phyloP scores from a whole-genome alignment of 2,797 vertebrate species.

The Botia almorhae region DNA sequence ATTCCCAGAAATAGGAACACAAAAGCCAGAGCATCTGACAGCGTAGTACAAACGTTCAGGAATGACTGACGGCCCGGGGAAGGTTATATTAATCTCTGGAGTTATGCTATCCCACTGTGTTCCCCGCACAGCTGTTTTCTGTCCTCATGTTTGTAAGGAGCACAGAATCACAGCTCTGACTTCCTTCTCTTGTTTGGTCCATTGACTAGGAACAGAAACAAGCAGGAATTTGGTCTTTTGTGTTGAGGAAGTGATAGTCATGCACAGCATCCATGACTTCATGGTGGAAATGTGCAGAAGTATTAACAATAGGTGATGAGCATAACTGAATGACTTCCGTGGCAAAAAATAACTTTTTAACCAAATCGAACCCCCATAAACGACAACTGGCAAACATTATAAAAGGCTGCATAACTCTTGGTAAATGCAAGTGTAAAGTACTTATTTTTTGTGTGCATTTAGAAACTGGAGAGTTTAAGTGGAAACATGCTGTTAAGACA shows the following conservation, averaged over 20 bases:
- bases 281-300: neutral
- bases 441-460: slow-evolving; percentile 4
- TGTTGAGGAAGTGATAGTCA: slow-evolving; percentile 37
- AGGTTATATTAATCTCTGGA: slow-evolving; percentile 46
- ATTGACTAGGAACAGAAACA: slow-evolving; percentile 32
- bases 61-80: slow-evolving; percentile 34
- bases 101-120: slow-evolving; percentile 47
- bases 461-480: slow-evolving; percentile 11
- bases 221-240: slow-evolving; percentile 37
- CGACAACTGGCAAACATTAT: neutral
- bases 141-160: slow-evolving; percentile 43
- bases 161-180: slow-evolving; percentile 10
- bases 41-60: slow-evolving; percentile 16
- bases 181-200: slow-evolving; percentile 42
- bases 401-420: neutral
- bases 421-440: neutral
- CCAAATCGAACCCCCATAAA: too few relatives aligned
- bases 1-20: slow-evolving; percentile 19
- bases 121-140: slow-evolving; percentile 58
- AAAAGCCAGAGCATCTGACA: slow-evolving; percentile 30
- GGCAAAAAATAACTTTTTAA: too few relatives aligned
- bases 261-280: slow-evolving; percentile 19
- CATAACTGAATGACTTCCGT: too few relatives aligned
- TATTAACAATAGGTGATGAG: slow-evolving; percentile 29
- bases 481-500: slow-evolving; percentile 10